These are phyloP conservation scores for Belgica antarctica DNA, from an alignment of 2,888 invertebrate species.

Conservation along the genomic window DNA sequence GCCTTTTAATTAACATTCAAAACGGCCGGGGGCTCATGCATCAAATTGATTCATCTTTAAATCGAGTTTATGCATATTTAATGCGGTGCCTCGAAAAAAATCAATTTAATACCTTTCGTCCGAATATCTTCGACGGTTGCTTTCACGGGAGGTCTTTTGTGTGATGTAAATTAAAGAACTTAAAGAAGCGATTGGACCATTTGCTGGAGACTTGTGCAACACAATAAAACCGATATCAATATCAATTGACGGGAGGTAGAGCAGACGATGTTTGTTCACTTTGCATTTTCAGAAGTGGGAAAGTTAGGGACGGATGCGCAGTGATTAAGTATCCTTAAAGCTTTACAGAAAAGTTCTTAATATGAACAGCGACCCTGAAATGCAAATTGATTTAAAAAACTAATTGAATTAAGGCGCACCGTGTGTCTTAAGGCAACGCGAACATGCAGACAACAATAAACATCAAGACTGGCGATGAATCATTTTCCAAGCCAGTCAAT, in stretches of 20 bases:
- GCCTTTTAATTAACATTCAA: slow-evolving; percentile 4
- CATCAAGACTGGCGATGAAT: too few species aligned
- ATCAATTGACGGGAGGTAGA: slow-evolving; percentile 27
- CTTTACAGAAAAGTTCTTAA: background rate
- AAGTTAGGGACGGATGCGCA: too few species aligned
- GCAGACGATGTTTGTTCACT: background rate
- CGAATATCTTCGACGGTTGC: background rate
- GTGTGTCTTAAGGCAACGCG: background rate
- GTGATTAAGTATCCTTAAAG: too few species aligned
- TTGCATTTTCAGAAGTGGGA: background rate
- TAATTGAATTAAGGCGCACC: slow-evolving; percentile 27
- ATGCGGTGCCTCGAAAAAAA: slow-evolving; percentile 12
- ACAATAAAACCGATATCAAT: slow-evolving; percentile 28
- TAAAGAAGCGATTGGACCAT: too few species aligned
- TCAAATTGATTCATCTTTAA: slow-evolving; percentile 12
- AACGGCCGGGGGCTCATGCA: background rate
- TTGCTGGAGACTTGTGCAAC: background rate
- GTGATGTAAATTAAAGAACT: too few species aligned
- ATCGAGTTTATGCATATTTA: background rate
- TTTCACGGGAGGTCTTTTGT: slow-evolving; percentile 41
- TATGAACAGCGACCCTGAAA: background rate
- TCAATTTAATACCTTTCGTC: slow-evolving; percentile 21
- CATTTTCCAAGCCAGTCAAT: too few species aligned
- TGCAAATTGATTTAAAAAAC: too few species aligned
- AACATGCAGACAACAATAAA: background rate